A percentile compares a stretch with the other conserved stretches of the same genome.
Evolutionary conservation across 1,140 invertebrate species (phyloP).

Genomic region (Physella acuta): DNA sequence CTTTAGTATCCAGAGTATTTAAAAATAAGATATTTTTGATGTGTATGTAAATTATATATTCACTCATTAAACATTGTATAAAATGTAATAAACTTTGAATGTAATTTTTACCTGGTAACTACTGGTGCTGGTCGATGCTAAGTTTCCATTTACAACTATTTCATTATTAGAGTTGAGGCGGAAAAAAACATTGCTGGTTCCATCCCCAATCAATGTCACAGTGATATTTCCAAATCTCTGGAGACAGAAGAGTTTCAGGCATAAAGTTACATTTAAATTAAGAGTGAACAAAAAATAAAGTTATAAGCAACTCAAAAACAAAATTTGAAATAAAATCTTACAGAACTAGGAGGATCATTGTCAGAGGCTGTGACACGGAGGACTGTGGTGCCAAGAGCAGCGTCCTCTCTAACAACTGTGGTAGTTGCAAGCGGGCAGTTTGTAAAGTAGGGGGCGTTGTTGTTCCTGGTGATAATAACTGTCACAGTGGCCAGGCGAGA

Average conservation of each 20-base stretch:
- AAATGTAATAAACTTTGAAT: too few relatives aligned
- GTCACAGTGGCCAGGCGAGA: slow-evolving; percentile 23
- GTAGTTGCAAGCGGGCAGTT: slow-evolving; percentile 13
- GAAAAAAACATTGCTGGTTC: slow-evolving; percentile 6
- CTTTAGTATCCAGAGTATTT: too few relatives aligned
- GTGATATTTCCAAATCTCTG: slow-evolving; percentile 21
- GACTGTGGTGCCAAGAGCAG: not conserved
- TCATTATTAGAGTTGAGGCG: not conserved
- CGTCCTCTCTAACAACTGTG: slow-evolving; percentile 9
- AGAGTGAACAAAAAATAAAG: not conserved
- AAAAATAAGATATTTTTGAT: too few relatives aligned
- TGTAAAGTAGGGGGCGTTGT: slow-evolving; percentile 23
- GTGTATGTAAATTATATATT: too few relatives aligned
- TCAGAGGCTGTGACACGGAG: not conserved
- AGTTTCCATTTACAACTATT: not conserved
- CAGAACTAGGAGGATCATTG: not conserved
- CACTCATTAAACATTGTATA: too few relatives aligned
- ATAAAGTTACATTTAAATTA: not conserved
- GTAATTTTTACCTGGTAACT: not conserved
- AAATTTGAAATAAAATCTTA: slow-evolving; percentile 5
- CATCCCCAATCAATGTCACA: slow-evolving; percentile 18
- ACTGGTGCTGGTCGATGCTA: not conserved
- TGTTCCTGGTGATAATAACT: slow-evolving; percentile 30
- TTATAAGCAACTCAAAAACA: not conserved
- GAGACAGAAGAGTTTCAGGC: slow-evolving; percentile 1